Evolutionary conservation across 2,888 invertebrate genomes (phyloP).

Genomic region (Himalopsyche anomala): DNA sequence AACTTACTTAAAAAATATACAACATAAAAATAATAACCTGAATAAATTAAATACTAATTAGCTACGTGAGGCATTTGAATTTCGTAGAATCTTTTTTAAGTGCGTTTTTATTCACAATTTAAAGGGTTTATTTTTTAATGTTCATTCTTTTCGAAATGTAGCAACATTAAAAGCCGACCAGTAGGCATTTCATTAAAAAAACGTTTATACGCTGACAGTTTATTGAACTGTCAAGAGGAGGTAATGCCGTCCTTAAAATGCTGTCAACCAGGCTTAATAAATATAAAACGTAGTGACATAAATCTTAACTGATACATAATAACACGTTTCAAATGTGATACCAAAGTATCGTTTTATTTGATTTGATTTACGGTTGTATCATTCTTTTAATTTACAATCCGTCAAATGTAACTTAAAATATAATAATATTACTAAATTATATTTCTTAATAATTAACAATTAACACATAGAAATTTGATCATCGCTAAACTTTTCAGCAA

Average conservation of each 20-base stretch:
- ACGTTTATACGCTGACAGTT: conserved; percentile 35
- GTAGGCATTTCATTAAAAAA: conserved; percentile 43
- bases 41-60: conserved; percentile 39
- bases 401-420: too few relatives aligned
- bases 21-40: conserved; percentile 15
- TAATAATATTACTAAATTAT: too few relatives aligned
- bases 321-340: conserved; percentile 13
- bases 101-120: conserved; percentile 35
- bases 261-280: conserved; percentile 23
- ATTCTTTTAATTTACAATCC: too few relatives aligned
- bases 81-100: conserved; percentile 34
- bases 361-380: too few relatives aligned
- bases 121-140: conserved; percentile 39
- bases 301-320: conserved; percentile 12
- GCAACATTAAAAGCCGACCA: conserved; percentile 36
- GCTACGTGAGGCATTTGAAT: conserved; percentile 16
- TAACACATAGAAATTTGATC: too few relatives aligned
- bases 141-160: conserved; percentile 38
- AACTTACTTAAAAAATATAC: conserved; percentile 13
- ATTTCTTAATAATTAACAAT: too few relatives aligned
- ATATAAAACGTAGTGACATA: conserved; percentile 21
- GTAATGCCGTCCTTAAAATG: conserved; percentile 35
- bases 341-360: background rate
- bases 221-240: conserved; percentile 35
- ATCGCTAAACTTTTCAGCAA: too few relatives aligned